A percentile compares a stretch with the other conserved stretches of the same genome.
Conservation (phyloP, 2,888 invertebrate species). For the Tipula lateralis region DNA sequence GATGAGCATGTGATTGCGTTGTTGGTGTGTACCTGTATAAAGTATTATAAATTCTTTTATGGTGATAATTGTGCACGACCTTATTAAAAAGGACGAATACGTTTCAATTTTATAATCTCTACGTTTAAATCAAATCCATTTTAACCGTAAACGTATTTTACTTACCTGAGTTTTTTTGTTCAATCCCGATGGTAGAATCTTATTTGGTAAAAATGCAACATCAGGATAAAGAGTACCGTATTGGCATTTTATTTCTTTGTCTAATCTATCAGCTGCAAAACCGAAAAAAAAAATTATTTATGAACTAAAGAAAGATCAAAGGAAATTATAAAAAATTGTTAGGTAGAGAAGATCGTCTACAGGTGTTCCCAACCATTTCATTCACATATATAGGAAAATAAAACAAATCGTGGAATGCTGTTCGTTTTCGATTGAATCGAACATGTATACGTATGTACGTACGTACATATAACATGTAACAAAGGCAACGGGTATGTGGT, state of each 20-base stretch:
- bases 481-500: not conserved
- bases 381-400: not conserved
- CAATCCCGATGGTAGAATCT: not conserved
- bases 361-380: not conserved
- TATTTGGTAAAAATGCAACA: constrained; percentile 51
- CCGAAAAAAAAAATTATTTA: not conserved
- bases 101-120: not conserved
- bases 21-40: not conserved
- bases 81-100: not conserved
- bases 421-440: not conserved
- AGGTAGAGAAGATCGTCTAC: not conserved
- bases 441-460: not conserved
- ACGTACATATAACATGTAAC: not conserved
- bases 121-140: not conserved
- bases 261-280: constrained; percentile 39
- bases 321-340: constrained; percentile 38
- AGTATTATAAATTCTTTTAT: not conserved
- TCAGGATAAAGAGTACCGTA: constrained; percentile 51
- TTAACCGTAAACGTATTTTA: not conserved
- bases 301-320: not conserved
- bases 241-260: constrained; percentile 44
- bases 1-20: not conserved
- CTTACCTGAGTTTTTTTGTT: not conserved
- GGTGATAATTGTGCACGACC: not conserved
- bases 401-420: not conserved